phyloP scores from a whole-genome alignment of 2,113 vertebrate species.

The Carettochelys insculpta region DNA sequence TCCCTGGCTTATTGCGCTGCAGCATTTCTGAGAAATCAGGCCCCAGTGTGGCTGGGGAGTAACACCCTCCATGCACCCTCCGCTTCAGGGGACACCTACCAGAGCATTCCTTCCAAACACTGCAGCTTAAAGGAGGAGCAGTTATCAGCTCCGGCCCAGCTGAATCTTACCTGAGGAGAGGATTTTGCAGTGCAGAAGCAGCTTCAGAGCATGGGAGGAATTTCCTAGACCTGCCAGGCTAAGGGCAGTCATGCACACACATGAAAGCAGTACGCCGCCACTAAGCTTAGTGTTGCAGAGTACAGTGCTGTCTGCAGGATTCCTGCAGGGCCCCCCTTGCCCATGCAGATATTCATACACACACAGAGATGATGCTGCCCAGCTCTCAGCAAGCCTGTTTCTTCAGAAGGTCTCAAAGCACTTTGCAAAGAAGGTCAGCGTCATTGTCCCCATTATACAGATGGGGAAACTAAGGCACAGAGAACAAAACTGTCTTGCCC shows the following conservation, averaged over 20 bases:
- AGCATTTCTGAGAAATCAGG: not conserved
- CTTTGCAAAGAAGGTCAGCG: not conserved
- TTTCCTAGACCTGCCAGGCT: not conserved
- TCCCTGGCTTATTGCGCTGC: not conserved
- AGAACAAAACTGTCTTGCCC: not conserved
- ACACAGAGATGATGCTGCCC: not conserved
- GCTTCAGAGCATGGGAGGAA: not conserved
- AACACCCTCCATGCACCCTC: not conserved
- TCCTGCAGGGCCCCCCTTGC: not conserved
- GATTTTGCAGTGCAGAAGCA: not conserved
- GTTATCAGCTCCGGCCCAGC: not conserved
- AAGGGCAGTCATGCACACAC: not conserved
- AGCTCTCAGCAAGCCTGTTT: not conserved
- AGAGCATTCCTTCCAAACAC: not conserved
- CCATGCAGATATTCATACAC: not conserved
- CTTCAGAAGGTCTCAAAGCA: not conserved
- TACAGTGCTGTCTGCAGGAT: not conserved
- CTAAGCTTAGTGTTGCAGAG: not conserved
- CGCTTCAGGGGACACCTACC: too few relatives aligned
- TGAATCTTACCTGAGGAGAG: not conserved
- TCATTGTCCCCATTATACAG: not conserved
- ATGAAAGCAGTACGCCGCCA: not conserved
- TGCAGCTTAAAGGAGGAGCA: not conserved
- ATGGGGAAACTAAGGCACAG: not conserved
- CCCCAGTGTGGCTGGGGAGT: not conserved